Base-by-base conservation (phyloP, 2,888 invertebrate species). In the Volucella inflata region DNA sequence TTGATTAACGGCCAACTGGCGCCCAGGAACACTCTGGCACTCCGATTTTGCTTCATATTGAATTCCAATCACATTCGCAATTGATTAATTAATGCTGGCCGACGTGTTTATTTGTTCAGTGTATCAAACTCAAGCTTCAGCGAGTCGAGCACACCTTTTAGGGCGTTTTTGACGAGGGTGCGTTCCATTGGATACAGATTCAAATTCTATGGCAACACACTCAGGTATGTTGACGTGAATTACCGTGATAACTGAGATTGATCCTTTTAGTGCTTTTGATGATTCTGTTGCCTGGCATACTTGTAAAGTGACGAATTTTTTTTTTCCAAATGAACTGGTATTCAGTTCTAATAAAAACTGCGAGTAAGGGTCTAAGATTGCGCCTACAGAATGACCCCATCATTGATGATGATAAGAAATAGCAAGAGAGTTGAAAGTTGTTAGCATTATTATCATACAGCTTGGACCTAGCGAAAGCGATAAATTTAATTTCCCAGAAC, bases 1-100 rank as follows among this genome's bases (percentile, higher is more conserved):
- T 77, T 85, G 81, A 85, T 85, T 77, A 72, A 72, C 72, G 59
- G 62, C 76, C 55, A 77, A 85, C 62, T 85, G 85, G 85, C 85
- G 85, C 85, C 85, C 76, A 55, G 77, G 67, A 67, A 80, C 59
- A 48, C 59, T 67, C 14, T 40, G 17, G 71, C 30, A 30, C 30
- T 30, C 10, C 62, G 64, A n/a, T 62, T 57, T 81, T 70, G 30
- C 30, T 30, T 30, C 30, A 79, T 85, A 81, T 72, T 68, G 64
- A 71, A 85, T 85, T 81, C 81, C 57, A 30, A 72, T 85, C 85
- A 77, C 85, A 83, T 77, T 85, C 55, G 36, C 76, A 77, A 64
- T 64, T 72, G 85, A 85, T 85, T 81, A 85, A 85, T 85, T 85
- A 85, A 85, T 77, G 76, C 68, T 75, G 71, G 48, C 65, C 67